A percentile compares a stretch with the other conserved stretches of the same genome.
These are phyloP conservation scores for Anodontia alba DNA, from an alignment of 2,888 invertebrate genomes.

Conservation along the genomic window DNA sequence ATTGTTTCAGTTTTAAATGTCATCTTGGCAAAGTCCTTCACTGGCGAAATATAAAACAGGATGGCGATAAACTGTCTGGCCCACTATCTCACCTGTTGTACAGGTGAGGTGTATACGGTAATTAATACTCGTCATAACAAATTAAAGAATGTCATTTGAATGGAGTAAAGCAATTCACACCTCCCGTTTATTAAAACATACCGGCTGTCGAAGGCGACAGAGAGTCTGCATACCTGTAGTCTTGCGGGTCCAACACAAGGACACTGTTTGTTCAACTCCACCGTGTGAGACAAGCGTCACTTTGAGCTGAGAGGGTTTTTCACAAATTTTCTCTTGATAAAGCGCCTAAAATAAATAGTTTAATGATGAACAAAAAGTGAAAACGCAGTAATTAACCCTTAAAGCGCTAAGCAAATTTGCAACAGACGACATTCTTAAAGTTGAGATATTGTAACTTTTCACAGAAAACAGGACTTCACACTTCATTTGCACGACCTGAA, in stretches of 20 bases:
- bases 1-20: too few relatives aligned
- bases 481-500: too few relatives aligned
- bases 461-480: too few relatives aligned
- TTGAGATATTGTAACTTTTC: too few relatives aligned
- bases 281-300: slow-evolving; percentile 2
- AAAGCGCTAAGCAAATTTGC: too few relatives aligned
- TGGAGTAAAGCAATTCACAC: slow-evolving; percentile 69
- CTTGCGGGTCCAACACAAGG: background rate
- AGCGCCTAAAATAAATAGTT: slow-evolving; percentile 10
- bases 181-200: slow-evolving; percentile 55
- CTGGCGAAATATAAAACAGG: too few relatives aligned
- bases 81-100: background rate
- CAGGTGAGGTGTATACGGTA: slow-evolving; percentile 42
- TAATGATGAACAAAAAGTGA: slow-evolving; percentile 7
- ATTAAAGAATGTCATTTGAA: slow-evolving; percentile 51
- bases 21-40: too few relatives aligned
- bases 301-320: background rate
- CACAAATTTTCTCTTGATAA: background rate
- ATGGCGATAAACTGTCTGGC: background rate
- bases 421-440: too few relatives aligned
- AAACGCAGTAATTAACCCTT: background rate
- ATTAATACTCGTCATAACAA: slow-evolving; percentile 34
- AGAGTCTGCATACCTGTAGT: slow-evolving; percentile 64
- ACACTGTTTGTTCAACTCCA: slow-evolving; percentile 44
- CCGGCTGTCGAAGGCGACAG: slow-evolving; percentile 61